Evolutionary conservation across 2,888 invertebrate genomes (phyloP).

Genomic region (Cerastis leucographa): DNA sequence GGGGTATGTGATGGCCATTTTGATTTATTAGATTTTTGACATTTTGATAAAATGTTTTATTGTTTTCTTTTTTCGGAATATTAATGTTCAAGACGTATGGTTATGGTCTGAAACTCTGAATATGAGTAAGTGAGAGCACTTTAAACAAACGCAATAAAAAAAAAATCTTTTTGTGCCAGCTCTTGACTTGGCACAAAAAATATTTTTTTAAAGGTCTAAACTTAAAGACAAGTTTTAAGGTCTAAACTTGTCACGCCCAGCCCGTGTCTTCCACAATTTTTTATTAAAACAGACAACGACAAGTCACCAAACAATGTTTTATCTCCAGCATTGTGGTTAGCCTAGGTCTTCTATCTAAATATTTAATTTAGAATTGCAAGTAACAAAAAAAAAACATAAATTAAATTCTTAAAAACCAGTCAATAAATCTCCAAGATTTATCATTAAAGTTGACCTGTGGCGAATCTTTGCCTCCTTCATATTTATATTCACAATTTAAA

Average conservation of each 20-base stretch:
- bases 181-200: too few species aligned
- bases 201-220: too few species aligned
- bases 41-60: slow-evolving; percentile 28
- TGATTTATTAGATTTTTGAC: slow-evolving; percentile 59
- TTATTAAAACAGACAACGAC: neutral
- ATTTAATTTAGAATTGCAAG: slow-evolving; percentile 18
- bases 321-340: neutral
- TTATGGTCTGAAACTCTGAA: neutral
- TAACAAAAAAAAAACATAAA: slow-evolving; percentile 30
- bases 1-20: slow-evolving; percentile 33
- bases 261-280: neutral
- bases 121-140: neutral
- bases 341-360: neutral
- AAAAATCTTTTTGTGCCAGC: neutral
- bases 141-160: neutral
- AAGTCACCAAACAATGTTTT: neutral
- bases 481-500: slow-evolving; percentile 44
- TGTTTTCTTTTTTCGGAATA: slow-evolving; percentile 19
- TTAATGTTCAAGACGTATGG: slow-evolving; percentile 6
- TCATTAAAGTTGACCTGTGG: slow-evolving; percentile 39
- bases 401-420: slow-evolving; percentile 38
- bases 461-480: slow-evolving; percentile 27
- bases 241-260: neutral
- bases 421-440: slow-evolving; percentile 54
- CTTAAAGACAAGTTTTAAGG: slow-evolving; percentile 10